Conservation (phyloP, 2,888 invertebrate species). For the Hyposoter didymator region DNA sequence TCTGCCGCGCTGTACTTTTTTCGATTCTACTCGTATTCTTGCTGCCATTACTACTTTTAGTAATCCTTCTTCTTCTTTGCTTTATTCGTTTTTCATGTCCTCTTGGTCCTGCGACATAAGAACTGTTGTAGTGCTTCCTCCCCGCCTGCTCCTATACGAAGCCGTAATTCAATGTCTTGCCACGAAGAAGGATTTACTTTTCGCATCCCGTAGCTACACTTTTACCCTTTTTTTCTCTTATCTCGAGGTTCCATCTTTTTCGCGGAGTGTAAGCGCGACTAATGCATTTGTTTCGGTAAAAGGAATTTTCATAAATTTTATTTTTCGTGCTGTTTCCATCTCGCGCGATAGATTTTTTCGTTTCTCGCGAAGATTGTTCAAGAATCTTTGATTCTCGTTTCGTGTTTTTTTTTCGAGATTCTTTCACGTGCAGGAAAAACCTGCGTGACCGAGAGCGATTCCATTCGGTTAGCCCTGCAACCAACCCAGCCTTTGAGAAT, state of each 20-base stretch:
- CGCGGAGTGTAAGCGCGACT: conserved; percentile 36
- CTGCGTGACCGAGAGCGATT: conserved; percentile 34
- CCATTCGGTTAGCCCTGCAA: conserved; percentile 15
- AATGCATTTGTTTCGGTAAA: conserved; percentile 59
- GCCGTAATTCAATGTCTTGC: conserved; percentile 66
- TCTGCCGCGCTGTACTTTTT: conserved; percentile 38
- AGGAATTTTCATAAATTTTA: conserved; percentile 26
- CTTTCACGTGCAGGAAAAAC: conserved; percentile 8
- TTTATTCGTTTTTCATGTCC: conserved; percentile 50
- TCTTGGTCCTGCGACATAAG: conserved; percentile 49
- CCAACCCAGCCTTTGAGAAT: neutral
- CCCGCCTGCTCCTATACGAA: conserved; percentile 27
- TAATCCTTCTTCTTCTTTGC: conserved; percentile 37
- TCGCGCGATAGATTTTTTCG: neutral
- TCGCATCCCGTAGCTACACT: conserved; percentile 15
- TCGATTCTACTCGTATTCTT: conserved; percentile 38
- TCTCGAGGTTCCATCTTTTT: conserved; percentile 29
- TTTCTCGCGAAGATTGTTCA: neutral
- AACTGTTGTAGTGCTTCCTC: conserved; percentile 57
- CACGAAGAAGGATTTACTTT: conserved; percentile 64
- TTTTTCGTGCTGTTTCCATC: conserved; percentile 9
- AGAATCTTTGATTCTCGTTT: neutral
- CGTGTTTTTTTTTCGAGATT: conserved; percentile 16
- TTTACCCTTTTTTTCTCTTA: conserved; percentile 31
- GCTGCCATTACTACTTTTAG: conserved; percentile 38